Conservation (phyloP, 2,797 vertebrate species). For the Rhinella marina region DNA sequence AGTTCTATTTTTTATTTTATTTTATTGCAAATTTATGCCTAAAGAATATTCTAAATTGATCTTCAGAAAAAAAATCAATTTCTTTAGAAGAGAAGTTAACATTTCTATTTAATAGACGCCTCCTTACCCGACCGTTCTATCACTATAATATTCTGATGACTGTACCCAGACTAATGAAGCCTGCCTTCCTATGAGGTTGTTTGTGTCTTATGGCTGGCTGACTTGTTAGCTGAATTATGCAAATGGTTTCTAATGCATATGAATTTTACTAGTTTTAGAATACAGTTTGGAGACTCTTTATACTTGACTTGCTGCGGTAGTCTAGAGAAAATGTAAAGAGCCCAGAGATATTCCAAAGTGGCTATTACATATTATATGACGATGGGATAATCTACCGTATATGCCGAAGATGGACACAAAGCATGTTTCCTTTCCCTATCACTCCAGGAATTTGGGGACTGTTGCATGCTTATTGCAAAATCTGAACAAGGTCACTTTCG, state of each 20-base stretch:
- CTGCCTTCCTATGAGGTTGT: conserved; percentile 49
- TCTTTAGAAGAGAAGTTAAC: conserved; percentile 31
- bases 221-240: conserved; percentile 53
- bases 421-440: neutral
- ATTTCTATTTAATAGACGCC: conserved; percentile 30
- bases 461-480: too few relatives aligned
- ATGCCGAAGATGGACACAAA: neutral
- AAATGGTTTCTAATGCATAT: conserved; percentile 43
- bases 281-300: conserved; percentile 22
- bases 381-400: neutral
- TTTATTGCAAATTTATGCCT: conserved; percentile 30
- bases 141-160: conserved; percentile 25
- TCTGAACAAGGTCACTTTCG: too few relatives aligned
- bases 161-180: conserved; percentile 51
- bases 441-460: neutral
- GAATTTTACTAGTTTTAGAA: conserved; percentile 26
- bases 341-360: neutral
- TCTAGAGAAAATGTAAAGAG: neutral
- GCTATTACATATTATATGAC: neutral
- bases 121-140: neutral
- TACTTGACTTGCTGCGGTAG: conserved; percentile 8
- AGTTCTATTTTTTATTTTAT: neutral
- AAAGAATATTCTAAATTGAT: conserved; percentile 15
- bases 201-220: conserved; percentile 51
- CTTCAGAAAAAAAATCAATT: conserved; percentile 15